phyloP scores from a whole-genome alignment of 2,888 invertebrate genomes.

The Globia sparganii region DNA sequence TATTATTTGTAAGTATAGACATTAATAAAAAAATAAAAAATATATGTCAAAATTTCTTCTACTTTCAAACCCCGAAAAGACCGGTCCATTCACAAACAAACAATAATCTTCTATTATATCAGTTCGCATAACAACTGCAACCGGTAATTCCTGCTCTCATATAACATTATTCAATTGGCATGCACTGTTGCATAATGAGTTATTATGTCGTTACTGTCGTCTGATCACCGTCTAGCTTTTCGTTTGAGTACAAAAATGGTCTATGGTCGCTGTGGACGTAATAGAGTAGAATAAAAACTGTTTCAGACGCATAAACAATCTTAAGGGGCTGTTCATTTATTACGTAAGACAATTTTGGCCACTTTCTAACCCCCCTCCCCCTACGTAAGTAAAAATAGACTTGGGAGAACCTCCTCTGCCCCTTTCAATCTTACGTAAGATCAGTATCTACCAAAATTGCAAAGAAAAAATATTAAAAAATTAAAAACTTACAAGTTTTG shows the following conservation, averaged over 20 bases:
- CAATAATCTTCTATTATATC: constrained; percentile 14
- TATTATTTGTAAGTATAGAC: no score
- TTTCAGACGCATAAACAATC: background rate
- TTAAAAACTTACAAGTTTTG: no score
- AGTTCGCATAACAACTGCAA: constrained; percentile 21
- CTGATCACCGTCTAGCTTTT: constrained; percentile 41
- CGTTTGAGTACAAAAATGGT: background rate
- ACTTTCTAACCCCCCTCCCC: no score
- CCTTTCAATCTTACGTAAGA: no score
- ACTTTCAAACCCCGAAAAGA: constrained; percentile 21
- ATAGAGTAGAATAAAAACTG: background rate
- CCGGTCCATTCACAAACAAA: constrained; percentile 35
- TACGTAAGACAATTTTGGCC: no score
- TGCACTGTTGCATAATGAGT: constrained; percentile 45
- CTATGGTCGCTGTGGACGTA: background rate
- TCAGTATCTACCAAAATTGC: no score
- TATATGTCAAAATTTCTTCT: no score
- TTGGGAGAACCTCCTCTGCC: no score
- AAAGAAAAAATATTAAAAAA: no score
- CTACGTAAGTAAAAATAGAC: no score
- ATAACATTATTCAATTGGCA: constrained; percentile 56
- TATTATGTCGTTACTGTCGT: constrained; percentile 55
- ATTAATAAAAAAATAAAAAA: no score
- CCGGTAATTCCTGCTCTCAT: constrained; percentile 44
- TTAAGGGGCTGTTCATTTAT: no score